phyloP scores from a whole-genome alignment of 2,797 vertebrate genomes.

The Sebastes cheni region DNA sequence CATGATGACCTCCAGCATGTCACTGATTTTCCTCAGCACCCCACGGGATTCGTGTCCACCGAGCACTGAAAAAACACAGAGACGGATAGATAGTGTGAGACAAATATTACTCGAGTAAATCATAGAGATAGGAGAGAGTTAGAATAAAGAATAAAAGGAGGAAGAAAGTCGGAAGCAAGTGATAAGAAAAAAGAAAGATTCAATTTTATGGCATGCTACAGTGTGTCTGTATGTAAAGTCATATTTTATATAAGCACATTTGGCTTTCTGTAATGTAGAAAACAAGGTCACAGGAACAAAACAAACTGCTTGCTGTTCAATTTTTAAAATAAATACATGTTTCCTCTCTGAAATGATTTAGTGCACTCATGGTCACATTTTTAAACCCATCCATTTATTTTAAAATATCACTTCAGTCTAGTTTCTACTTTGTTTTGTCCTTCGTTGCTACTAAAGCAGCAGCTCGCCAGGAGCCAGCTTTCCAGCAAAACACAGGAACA shows the following conservation, averaged over 20 bases:
- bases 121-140: neutral
- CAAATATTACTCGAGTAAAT: neutral
- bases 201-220: neutral
- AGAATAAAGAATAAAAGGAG: neutral
- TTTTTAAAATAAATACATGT: neutral
- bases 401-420: neutral
- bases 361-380: neutral
- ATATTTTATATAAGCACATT: neutral
- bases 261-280: neutral
- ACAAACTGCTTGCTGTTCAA: neutral
- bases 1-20: slow-evolving; percentile 95
- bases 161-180: neutral
- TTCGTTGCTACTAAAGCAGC: slow-evolving; percentile 24
- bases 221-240: neutral
- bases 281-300: neutral
- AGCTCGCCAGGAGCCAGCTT: neutral
- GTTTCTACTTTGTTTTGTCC: slow-evolving; percentile 2
- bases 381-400: slow-evolving; percentile 8
- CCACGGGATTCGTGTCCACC: slow-evolving; percentile 90
- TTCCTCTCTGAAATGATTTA: neutral
- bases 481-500: slow-evolving; percentile 19
- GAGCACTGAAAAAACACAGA: slow-evolving; percentile 79
- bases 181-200: neutral
- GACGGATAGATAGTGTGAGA: neutral
- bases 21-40: slow-evolving; percentile 92